Percentiles rank a stretch among this genome's conserved stretches.
Evolutionary conservation across 2,888 invertebrate genomes (phyloP).

Genomic region (Drosophila cognata): DNA sequence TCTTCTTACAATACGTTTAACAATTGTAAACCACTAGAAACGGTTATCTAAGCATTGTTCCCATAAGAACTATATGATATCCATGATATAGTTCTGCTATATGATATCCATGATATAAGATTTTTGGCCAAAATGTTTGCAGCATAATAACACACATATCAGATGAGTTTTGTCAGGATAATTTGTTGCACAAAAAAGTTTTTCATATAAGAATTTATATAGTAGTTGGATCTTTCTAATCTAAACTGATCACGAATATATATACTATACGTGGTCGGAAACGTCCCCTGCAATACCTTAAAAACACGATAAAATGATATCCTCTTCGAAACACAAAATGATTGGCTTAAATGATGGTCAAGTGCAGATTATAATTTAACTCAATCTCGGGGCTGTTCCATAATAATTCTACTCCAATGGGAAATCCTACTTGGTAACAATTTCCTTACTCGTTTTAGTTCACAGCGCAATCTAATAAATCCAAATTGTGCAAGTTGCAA

Average conservation of each 20-base stretch:
- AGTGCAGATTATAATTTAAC: neutral
- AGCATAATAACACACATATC: neutral
- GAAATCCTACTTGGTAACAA: neutral
- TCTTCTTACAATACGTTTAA: neutral
- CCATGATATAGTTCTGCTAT: too few species aligned
- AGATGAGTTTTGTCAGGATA: neutral
- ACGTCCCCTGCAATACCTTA: neutral
- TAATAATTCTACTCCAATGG: neutral
- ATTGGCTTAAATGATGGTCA: neutral
- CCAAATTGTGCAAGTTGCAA: slow-evolving; percentile 22
- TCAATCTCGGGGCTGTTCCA: neutral
- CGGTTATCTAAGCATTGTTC: neutral
- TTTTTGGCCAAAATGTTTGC: too few species aligned
- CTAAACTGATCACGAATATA: neutral
- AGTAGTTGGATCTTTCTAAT: neutral
- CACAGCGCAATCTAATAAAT: neutral
- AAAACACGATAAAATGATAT: neutral
- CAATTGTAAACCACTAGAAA: neutral
- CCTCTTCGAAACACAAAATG: neutral
- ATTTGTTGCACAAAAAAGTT: neutral
- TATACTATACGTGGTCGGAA: neutral
- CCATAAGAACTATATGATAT: neutral
- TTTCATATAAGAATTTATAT: neutral
- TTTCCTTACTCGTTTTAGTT: slow-evolving; percentile 8
- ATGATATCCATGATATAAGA: too few species aligned